These are phyloP conservation scores for Grammomys dolichurus DNA, from an alignment of 2,113 vertebrate genomes.

Conservation along the genomic window DNA sequence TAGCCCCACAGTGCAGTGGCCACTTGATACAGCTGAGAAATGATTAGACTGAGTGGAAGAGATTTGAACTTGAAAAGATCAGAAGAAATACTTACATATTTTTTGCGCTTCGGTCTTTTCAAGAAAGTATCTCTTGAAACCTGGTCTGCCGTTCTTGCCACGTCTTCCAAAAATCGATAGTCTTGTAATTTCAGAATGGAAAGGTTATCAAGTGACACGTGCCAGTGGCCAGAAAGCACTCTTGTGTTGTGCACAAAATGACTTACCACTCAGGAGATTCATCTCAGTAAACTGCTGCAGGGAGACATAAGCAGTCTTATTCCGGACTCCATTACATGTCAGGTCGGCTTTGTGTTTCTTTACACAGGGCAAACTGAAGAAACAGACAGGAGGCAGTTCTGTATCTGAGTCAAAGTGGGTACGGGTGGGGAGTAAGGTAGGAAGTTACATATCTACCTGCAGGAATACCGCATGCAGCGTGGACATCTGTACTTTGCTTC, in stretches of 20 bases:
- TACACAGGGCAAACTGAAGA: slow-evolving; percentile 92
- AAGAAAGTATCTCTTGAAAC: slow-evolving; percentile 89
- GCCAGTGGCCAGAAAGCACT: not conserved
- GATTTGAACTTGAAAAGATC: slow-evolving; percentile 40
- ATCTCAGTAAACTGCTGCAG: slow-evolving; percentile 94
- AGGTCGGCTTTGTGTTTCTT: slow-evolving; percentile 93
- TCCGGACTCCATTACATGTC: slow-evolving; percentile 93
- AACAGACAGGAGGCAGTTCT: slow-evolving; percentile 43
- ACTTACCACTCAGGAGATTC: slow-evolving; percentile 94
- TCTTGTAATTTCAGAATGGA: slow-evolving; percentile 87
- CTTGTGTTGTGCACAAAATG: not conserved
- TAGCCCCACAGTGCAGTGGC: not conserved
- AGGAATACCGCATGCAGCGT: slow-evolving; percentile 92
- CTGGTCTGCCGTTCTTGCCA: slow-evolving; percentile 92
- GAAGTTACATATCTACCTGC: slow-evolving; percentile 89
- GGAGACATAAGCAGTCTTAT: slow-evolving; percentile 93
- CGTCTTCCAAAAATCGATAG: slow-evolving; percentile 97
- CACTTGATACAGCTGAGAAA: slow-evolving; percentile 12
- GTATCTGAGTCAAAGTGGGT: fast-evolving
- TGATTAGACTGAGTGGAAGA: not conserved
- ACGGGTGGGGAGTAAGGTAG: not conserved
- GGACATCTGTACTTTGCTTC: slow-evolving; percentile 96
- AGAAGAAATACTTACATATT: slow-evolving; percentile 83
- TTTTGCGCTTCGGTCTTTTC: slow-evolving; percentile 83
- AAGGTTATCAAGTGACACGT: slow-evolving; percentile 19